Conservation (phyloP, 1,140 invertebrate species). For the Lithobius niger region DNA sequence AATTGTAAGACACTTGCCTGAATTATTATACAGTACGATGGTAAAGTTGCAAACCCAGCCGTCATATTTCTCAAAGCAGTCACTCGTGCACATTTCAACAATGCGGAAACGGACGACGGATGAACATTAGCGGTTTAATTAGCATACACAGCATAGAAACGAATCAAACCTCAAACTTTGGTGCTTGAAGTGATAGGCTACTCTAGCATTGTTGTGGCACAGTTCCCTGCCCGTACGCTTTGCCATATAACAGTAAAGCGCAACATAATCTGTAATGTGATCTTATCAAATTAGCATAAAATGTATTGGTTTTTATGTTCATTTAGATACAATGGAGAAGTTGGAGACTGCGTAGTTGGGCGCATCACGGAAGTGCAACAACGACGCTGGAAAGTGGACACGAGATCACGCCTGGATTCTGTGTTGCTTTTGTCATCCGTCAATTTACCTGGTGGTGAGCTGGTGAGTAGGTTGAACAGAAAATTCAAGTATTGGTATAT, state of each 20-base stretch:
- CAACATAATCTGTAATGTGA: background rate
- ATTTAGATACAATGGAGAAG: slow-evolving; percentile 53
- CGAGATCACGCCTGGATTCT: slow-evolving; percentile 78
- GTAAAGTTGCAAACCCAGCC: too few relatives aligned
- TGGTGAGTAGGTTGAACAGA: slow-evolving; percentile 51
- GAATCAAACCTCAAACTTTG: background rate
- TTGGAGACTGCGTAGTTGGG: slow-evolving; percentile 94
- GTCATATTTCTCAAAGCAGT: too few relatives aligned
- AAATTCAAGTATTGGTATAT: slow-evolving; percentile 86
- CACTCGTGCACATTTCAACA: too few relatives aligned
- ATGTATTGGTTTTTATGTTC: background rate
- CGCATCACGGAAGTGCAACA: slow-evolving; percentile 81
- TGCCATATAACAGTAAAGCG: background rate
- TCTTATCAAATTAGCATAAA: background rate
- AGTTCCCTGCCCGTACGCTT: slow-evolving; percentile 8
- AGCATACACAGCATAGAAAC: background rate
- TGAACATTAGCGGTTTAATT: too few relatives aligned
- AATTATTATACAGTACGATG: too few relatives aligned
- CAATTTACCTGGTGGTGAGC: slow-evolving; percentile 92
- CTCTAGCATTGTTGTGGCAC: background rate
- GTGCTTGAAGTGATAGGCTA: slow-evolving; percentile 2
- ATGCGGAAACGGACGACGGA: too few relatives aligned
- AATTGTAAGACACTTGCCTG: too few relatives aligned
- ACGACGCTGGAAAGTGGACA: slow-evolving; percentile 90
- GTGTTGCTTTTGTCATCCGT: slow-evolving; percentile 80